Evolutionary conservation across 2,888 invertebrate species (phyloP), one percentile per base, ranked within the genome.

Genomic region (Andricus quercusramuli): DNA sequence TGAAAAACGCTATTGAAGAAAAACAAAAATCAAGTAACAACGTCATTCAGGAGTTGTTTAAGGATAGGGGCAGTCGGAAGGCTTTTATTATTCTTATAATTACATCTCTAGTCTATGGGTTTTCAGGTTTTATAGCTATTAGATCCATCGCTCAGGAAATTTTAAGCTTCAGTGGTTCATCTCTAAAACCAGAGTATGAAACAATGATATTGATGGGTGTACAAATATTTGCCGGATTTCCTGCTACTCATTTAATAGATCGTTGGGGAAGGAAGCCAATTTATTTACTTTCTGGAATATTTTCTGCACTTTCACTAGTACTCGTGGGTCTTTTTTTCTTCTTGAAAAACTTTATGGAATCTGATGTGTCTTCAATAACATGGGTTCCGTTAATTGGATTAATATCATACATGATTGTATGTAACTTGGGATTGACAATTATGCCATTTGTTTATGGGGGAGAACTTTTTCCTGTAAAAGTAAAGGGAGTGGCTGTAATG

Each of bases 51-150:
- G 94, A 94, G 81, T 91, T 95, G 20, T 84, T 94, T 0, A 88
- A 85, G 6, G 93, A 93, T 0, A 91, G 92, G 5, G 94, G 94
- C 1, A 94, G 94, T 85, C 93, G 93, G 77, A 94, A 93, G 83
- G 95, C 95, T 0, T 92, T 96, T 3, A 92, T 94, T 15, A 94
- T 96, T 79, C 91, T 95, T 1, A 89, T 95, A 70, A 94, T 94
- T 0, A 93, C 96, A 78, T 95, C 95, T 92, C 94, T 95, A 1
- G 93, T 94, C 17, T 94, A 94, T 86, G 96, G 96, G 87, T 94
- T 95, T 78, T 94, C 94, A 74, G 95, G 95, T 0, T 94, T 94
- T 84, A 94, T 94, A 74, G 94, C 95, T 0, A 93, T 95, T 41
- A 94, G 95, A 82, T 91, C 94, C 4, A 95, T 95, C 84, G 93